These are phyloP conservation scores for Corythoichthys intestinalis DNA, from an alignment of 2,113 vertebrate species.

Conservation along the genomic window DNA sequence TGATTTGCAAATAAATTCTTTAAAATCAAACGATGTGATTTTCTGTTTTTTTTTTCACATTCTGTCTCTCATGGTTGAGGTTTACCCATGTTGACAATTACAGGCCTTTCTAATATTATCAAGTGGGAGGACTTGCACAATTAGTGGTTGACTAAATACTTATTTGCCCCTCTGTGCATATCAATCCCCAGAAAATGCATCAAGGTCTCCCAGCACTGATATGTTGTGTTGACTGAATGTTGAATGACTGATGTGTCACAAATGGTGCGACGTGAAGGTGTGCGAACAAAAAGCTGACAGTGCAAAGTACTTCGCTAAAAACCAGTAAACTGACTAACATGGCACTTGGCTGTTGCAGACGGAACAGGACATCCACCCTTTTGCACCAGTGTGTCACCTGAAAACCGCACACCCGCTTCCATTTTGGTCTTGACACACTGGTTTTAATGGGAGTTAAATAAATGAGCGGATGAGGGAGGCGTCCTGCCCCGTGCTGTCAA, in stretches of 20 bases:
- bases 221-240: background rate
- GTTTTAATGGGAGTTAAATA: background rate
- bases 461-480: slow-evolving; percentile 5
- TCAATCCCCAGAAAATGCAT: no score
- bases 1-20: no score
- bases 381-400: slow-evolving; percentile 55
- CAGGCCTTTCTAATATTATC: no score
- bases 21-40: no score
- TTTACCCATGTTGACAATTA: no score
- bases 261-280: background rate
- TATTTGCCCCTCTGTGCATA: no score
- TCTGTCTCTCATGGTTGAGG: no score
- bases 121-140: no score
- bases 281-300: slow-evolving; percentile 17
- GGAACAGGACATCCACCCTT: slow-evolving; percentile 51
- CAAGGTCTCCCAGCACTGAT: background rate
- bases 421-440: background rate
- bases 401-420: slow-evolving; percentile 14
- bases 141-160: no score
- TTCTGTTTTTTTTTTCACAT: no score
- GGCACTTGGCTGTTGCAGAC: slow-evolving; percentile 54
- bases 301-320: slow-evolving; percentile 4
- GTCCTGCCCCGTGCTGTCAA: slow-evolving; percentile 7
- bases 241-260: background rate
- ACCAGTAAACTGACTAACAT: slow-evolving; percentile 46